These are phyloP conservation scores for Cinclus cinclus DNA, from an alignment of 2,113 vertebrate genomes.

Conservation along the genomic window DNA sequence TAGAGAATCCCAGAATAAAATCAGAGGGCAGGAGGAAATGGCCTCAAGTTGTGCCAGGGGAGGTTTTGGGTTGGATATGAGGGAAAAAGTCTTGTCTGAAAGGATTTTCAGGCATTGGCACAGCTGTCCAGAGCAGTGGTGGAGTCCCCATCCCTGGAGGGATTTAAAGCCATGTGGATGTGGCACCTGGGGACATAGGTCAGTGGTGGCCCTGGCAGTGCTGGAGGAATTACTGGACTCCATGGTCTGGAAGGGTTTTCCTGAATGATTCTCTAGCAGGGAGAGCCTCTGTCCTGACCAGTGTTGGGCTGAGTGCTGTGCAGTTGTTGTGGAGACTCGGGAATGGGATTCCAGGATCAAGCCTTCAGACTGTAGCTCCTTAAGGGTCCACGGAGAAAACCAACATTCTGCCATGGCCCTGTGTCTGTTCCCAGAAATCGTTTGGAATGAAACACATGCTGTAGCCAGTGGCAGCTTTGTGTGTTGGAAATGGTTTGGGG, in stretches of 20 bases:
- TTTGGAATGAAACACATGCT: fast-evolving
- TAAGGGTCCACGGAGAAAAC: fast-evolving
- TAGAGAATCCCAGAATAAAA: not conserved
- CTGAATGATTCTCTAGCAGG: too few species aligned
- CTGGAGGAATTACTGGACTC: not conserved
- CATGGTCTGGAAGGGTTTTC: not conserved
- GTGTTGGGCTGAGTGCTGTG: fast-evolving
- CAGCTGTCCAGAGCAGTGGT: not conserved
- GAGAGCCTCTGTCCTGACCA: not conserved
- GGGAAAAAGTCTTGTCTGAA: not conserved
- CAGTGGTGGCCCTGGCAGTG: not conserved
- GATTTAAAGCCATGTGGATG: not conserved
- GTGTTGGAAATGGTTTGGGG: not conserved
- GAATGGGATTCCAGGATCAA: fast-evolving
- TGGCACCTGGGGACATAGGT: not conserved
- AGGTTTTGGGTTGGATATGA: not conserved
- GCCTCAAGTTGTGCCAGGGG: not conserved
- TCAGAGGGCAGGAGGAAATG: not conserved
- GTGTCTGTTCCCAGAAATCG: not conserved
- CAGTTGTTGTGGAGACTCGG: fast-evolving
- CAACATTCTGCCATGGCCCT: not conserved
- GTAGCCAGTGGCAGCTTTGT: not conserved
- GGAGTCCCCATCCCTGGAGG: not conserved
- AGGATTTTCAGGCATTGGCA: not conserved
- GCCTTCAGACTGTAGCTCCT: not conserved